phyloP scores from a whole-genome alignment of 2,888 invertebrate genomes.

The Melieria omissa region DNA sequence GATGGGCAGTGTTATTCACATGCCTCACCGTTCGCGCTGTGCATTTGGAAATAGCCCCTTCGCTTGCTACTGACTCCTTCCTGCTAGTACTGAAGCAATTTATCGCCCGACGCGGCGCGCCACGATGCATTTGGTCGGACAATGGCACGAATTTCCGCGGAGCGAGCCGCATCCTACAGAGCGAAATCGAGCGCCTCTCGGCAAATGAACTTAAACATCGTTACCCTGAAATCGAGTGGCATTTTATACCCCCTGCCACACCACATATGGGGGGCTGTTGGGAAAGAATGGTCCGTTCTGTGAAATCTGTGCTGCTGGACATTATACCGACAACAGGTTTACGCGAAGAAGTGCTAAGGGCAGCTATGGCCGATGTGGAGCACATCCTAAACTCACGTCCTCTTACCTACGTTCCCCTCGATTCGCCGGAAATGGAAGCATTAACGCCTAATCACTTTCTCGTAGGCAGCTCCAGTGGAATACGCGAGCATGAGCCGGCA shows the following conservation, averaged over 20 bases:
- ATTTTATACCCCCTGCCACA: neutral
- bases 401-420: conserved; percentile 1
- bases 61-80: conserved; percentile 36
- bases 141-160: conserved; percentile 43
- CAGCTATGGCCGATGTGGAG: neutral
- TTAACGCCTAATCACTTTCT: conserved; percentile 24
- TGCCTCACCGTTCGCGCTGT: conserved; percentile 43
- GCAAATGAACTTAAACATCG: too few relatives aligned
- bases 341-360: conserved; percentile 6
- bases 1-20: conserved; percentile 44
- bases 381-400: conserved; percentile 4
- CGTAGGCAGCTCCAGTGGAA: conserved; percentile 23
- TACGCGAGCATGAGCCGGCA: conserved; percentile 5
- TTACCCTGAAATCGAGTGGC: neutral
- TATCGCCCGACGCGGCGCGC: conserved; percentile 30
- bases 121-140: conserved; percentile 32
- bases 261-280: neutral
- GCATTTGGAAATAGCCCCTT: conserved; percentile 43
- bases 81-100: conserved; percentile 35
- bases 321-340: neutral
- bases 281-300: neutral
- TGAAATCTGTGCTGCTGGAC: neutral
- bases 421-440: conserved; percentile 16
- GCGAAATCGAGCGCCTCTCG: too few relatives aligned
- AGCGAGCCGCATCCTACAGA: too few relatives aligned